Conservation (phyloP, 2,797 vertebrate genomes). For the Syngnathus rostellatus region DNA sequence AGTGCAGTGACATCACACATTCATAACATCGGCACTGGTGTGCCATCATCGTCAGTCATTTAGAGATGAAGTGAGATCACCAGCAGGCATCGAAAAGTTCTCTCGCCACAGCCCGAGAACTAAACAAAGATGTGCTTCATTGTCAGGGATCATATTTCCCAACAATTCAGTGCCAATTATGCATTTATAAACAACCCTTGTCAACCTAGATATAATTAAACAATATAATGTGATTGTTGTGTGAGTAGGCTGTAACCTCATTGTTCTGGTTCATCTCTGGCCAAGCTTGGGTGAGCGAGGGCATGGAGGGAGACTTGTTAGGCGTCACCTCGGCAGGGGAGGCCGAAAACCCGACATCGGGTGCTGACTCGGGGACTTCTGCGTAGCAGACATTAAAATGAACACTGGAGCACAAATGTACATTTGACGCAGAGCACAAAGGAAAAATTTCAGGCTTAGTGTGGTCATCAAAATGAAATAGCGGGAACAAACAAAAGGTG, state of each 20-base stretch:
- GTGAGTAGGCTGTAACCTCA: conserved; percentile 75
- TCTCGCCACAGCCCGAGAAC: conserved; percentile 14
- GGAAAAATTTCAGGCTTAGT: conserved; percentile 7
- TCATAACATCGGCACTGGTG: conserved; percentile 42
- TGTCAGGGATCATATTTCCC: conserved; percentile 40
- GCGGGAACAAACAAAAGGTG: background rate
- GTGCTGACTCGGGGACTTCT: conserved; percentile 79
- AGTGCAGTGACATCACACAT: conserved; percentile 64
- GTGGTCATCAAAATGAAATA: conserved; percentile 1
- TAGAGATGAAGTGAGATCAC: background rate
- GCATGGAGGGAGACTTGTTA: conserved; percentile 98
- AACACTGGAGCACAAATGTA: background rate
- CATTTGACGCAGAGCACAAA: background rate
- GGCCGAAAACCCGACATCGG: conserved; percentile 85
- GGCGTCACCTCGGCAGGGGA: conserved; percentile 94
- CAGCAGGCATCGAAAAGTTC: background rate
- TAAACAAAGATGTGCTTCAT: conserved; percentile 32
- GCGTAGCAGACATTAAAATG: background rate
- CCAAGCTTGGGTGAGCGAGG: conserved; percentile 97
- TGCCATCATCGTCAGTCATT: background rate
- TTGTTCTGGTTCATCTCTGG: conserved; percentile 96
- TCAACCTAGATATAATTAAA: conserved; percentile 17
- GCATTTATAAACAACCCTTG: conserved; percentile 13
- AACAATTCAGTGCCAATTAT: conserved; percentile 23
- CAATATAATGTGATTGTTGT: conserved; percentile 16